Percentiles rank a stretch among this genome's conserved stretches.
phyloP scores from a whole-genome alignment of 2,888 invertebrate species.

The Augiades crinisus region DNA sequence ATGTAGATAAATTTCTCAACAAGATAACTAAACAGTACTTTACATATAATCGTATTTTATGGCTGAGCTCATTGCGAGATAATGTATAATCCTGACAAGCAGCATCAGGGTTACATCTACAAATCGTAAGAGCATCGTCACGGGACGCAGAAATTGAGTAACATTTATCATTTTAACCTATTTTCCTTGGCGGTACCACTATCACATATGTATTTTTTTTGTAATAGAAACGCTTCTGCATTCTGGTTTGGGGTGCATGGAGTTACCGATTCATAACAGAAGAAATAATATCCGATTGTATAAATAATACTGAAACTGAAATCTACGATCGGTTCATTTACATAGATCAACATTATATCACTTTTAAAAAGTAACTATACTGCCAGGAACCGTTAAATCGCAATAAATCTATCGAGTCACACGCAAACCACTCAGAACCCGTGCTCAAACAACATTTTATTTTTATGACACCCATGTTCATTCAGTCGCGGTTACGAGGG shows the following conservation, averaged over 20 bases:
- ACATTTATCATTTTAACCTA: background rate
- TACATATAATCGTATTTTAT: too few species aligned
- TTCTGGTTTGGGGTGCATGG: too few species aligned
- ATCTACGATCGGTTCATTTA: background rate
- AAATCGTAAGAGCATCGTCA: conserved; percentile 15
- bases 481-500: conserved; percentile 16
- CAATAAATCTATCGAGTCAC: conserved; percentile 21
- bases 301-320: too few species aligned
- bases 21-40: too few species aligned
- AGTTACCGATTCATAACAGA: too few species aligned
- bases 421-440: background rate
- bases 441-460: conserved; percentile 6
- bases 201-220: background rate
- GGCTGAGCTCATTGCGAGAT: conserved; percentile 8
- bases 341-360: background rate
- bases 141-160: background rate
- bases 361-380: background rate
- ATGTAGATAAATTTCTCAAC: too few species aligned
- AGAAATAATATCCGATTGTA: too few species aligned
- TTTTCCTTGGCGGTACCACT: too few species aligned
- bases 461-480: conserved; percentile 11
- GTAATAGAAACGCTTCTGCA: background rate
- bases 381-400: too few species aligned
- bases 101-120: conserved; percentile 18
- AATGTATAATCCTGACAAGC: conserved; percentile 10